Base-by-base conservation (phyloP, 1,140 invertebrate species). In the Potamilus streckersoni region DNA sequence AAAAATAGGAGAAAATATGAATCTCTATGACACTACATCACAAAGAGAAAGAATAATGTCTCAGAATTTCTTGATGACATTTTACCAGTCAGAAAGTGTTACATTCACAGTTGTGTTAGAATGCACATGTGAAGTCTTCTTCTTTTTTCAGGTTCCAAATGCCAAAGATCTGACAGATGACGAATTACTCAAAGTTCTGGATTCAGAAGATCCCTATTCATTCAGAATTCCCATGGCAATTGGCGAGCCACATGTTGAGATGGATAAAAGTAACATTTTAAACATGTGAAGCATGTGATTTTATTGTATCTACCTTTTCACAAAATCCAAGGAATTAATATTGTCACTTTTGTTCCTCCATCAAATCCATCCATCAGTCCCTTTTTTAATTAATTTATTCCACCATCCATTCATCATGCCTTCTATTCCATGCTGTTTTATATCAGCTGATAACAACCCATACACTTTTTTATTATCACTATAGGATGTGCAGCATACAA, bases 221-320 rank as follows among this genome's bases (percentile, higher is more conserved):
- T 97, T 93, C 86, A 90, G 94, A 69, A 93, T 97, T 63, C 96
- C 96, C 2, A 95, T 97, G 94, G 96, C 95, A 85, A 94, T 97
- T 79, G 96, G 95, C 1, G 93, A 94, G 85, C 92, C 94, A 64
- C 93, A 94, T 81, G 90, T 91, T 17, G 95, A 96, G 84, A 88
- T 91, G 31, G 96, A 97, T 88, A 97, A 96, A 89, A 92, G 92
- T 93, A 86, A 88, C 83, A 58, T 11, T 60, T 78, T n/a, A 69
- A 69, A 69, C 58, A 56, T 69, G 6, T 66, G 64, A 5, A 17
- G 19, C 19, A 20, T 23, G 19, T 11, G 27, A 66, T 31, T 8
- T 5, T 31, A 66, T 20, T 17, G 5, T 66, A 27, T 12, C n/a
- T 17, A 5, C 16, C 4, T 3, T 66, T 66, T 66, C 17, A 66